Evolutionary conservation across 2,888 invertebrate species (phyloP).

Genomic region (Phasia obesa): DNA sequence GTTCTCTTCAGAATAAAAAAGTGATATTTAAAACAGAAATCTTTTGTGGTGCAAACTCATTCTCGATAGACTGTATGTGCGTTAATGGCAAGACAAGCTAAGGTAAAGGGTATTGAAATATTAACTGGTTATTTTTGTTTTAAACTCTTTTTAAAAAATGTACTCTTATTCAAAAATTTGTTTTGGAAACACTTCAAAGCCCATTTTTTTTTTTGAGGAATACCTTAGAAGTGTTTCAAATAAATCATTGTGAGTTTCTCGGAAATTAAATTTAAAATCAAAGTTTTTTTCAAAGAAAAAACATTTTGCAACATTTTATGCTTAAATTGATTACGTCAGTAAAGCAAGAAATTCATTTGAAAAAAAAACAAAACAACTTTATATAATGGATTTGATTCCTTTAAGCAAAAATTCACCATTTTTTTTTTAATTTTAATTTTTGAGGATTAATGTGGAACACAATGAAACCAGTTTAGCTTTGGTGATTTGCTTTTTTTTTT

Average conservation of each 20-base stretch:
- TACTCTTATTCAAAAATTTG: no score
- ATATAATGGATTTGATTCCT: slow-evolving; percentile 1
- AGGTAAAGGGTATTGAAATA: no score
- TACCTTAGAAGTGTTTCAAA: slow-evolving; percentile 31
- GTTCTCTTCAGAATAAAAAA: no score
- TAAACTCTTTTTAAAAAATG: no score
- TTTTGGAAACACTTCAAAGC: neutral
- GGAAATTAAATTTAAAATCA: slow-evolving; percentile 43
- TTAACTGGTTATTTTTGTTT: no score
- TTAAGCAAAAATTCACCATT: slow-evolving; percentile 1
- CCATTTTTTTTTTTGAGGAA: no score
- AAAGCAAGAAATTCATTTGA: neutral
- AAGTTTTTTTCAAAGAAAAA: slow-evolving; percentile 7
- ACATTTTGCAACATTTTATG: slow-evolving; percentile 29
- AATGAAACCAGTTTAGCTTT: slow-evolving; percentile 41
- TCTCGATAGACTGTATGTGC: no score
- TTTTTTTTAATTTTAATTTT: slow-evolving; percentile 10
- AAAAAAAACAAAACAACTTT: slow-evolving; percentile 40
- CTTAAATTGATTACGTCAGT: slow-evolving; percentile 44
- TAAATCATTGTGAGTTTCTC: slow-evolving; percentile 40
- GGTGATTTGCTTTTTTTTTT: neutral
- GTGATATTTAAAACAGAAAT: no score
- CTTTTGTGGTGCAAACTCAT: no score
- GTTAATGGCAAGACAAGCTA: no score
- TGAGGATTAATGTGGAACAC: slow-evolving; percentile 49